Base-by-base conservation (phyloP, 2,797 vertebrate genomes). In the Semotilus atromaculatus region DNA sequence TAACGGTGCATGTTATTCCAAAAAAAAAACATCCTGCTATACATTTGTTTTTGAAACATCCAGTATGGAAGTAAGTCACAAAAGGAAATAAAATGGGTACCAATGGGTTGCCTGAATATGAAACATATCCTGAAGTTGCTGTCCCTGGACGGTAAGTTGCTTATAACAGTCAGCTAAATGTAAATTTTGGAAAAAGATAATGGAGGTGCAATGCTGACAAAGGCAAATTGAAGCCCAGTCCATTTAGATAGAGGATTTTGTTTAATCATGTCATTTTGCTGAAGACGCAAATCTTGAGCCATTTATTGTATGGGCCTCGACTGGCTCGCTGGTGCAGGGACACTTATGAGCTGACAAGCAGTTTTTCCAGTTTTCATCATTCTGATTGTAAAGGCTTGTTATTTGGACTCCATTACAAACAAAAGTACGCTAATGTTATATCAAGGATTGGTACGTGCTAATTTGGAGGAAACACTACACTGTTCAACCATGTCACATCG, bases 81-180 rank as follows among this genome's bases (percentile, higher is more conserved):
- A 51, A n/a, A 14, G 62, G 45, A 66, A 80, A 48, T 13, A 48
- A 67, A 80, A 67, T 36, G 6, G 19, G n/a, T 36, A 36, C 11
- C 9, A 23, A n/a, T 62, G 26, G 26, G 62, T 62, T 62, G 13
- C 26, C 31, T 60, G 13, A 34, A 18, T 19, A 62, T 10, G 14
- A 43, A 9, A 60, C 53, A 23, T 71, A 31, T 60, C 4, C 67
- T 60, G 11, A 29, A 16, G 11, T 16, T 68, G n/a, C 53, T 81
- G 18, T 36, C n/a, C 19, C 18, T 81, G 43, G 26, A 55, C 0
- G 1, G 31, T 53, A 66, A 51, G 31, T 67, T 67, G 18, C 60
- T 83, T 76, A 21, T 9, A 13, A 5, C 31, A n/a, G 48, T 83
- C 36, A 77, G 64, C 77, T 48, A 80, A 70, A 70, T 81, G 79